Conservation (phyloP, 2,888 invertebrate genomes). For the Smittia sp. region DNA sequence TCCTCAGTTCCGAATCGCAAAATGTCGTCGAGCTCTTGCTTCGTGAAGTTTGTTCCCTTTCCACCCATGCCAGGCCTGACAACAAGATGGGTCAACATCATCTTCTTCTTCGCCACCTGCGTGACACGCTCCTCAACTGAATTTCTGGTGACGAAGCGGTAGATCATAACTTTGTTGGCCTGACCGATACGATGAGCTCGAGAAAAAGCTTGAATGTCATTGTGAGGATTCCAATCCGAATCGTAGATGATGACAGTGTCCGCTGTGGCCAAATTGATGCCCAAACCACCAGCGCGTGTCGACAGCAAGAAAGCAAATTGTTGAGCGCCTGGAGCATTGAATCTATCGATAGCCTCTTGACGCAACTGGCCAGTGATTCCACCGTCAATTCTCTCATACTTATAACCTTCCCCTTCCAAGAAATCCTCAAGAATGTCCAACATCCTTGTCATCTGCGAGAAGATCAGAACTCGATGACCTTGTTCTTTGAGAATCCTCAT, state of each 20-base stretch:
- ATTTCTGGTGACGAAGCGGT: conserved; percentile 97
- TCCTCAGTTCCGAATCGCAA: conserved; percentile 98
- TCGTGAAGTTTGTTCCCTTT: conserved; percentile 93
- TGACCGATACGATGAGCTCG: conserved; percentile 99
- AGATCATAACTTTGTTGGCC: conserved; percentile 98
- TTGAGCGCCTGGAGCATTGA: conserved; percentile 95
- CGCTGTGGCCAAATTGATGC: conserved; percentile 98
- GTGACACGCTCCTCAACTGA: conserved; percentile 99
- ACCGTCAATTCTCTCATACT: conserved; percentile 98
- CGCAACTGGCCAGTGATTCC: conserved; percentile 92
- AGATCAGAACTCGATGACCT: conserved; percentile 96
- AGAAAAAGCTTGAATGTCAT: conserved; percentile 97
- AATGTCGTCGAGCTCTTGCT: conserved; percentile 98
- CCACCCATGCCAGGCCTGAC: conserved; percentile 96
- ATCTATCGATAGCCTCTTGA: conserved; percentile 99
- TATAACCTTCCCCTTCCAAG: conserved; percentile 93
- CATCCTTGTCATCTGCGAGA: conserved; percentile 99
- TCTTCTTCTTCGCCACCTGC: conserved; percentile 98
- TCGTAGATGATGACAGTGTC: conserved; percentile 99
- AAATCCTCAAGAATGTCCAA: conserved; percentile 98
- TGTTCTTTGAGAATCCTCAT: conserved; percentile 81
- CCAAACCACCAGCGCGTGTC: conserved; percentile 94
- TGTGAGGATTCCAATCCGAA: conserved; percentile 99
- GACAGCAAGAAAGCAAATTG: conserved; percentile 96
- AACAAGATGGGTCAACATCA: conserved; percentile 98